Conservation (phyloP, 2,888 invertebrate genomes). For the Campaea margaritaria region DNA sequence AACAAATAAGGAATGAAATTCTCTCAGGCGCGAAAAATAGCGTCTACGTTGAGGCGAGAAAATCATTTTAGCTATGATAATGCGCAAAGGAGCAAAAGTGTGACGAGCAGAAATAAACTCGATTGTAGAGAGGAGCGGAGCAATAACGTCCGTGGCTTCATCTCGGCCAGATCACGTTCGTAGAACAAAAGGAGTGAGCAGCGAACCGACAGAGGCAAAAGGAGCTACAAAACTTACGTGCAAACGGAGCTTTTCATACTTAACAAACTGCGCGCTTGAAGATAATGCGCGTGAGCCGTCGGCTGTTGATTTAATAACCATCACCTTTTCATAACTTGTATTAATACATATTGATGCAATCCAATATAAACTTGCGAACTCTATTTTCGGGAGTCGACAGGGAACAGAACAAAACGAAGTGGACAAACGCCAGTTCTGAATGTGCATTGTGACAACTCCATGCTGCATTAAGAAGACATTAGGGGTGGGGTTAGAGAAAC, state of each 20-base stretch:
- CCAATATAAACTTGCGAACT: slow-evolving; percentile 35
- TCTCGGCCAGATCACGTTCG: slow-evolving; percentile 81
- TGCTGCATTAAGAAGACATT: slow-evolving; percentile 83
- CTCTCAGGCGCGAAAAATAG: slow-evolving; percentile 51
- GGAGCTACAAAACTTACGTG: slow-evolving; percentile 68
- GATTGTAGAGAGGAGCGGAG: slow-evolving; percentile 71
- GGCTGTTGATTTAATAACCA: slow-evolving; percentile 52
- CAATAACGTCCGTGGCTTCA: slow-evolving; percentile 77
- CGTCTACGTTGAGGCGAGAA: slow-evolving; percentile 53
- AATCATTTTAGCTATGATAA: slow-evolving; percentile 66
- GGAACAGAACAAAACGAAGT: slow-evolving; percentile 53
- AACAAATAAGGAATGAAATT: slow-evolving; percentile 67
- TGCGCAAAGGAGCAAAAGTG: slow-evolving; percentile 65
- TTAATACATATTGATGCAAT: slow-evolving; percentile 46
- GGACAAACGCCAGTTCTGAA: slow-evolving; percentile 66
- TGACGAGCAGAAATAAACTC: slow-evolving; percentile 67
- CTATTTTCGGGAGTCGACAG: slow-evolving; percentile 48
- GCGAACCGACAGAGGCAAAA: slow-evolving; percentile 68
- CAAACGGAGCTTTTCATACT: slow-evolving; percentile 79
- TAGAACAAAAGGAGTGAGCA: slow-evolving; percentile 75
- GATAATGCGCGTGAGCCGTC: slow-evolving; percentile 41
- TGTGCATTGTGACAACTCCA: slow-evolving; percentile 80
- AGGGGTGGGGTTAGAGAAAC: slow-evolving; percentile 65
- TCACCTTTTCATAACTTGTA: slow-evolving; percentile 47
- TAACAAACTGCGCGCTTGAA: slow-evolving; percentile 69